A percentile compares a stretch with the other conserved stretches of the same genome.
These are phyloP conservation scores for Tympanuchus pallidicinctus DNA, from an alignment of 2,113 vertebrate species.

Conservation along the genomic window DNA sequence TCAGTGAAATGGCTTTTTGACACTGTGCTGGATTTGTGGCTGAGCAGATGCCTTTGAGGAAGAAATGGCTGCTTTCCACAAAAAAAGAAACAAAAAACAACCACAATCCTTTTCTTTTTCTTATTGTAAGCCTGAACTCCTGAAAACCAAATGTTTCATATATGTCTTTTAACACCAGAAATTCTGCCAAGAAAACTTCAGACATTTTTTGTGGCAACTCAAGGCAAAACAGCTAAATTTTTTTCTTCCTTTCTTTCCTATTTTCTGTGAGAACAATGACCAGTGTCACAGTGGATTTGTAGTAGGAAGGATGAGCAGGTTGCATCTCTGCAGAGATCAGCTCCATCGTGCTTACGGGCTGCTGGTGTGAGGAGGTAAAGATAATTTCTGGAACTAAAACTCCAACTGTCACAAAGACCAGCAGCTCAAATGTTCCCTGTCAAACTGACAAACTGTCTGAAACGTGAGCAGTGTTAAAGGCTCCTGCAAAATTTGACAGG, in stretches of 20 bases:
- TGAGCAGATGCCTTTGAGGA: neutral
- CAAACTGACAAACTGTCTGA: neutral
- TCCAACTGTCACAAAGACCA: neutral
- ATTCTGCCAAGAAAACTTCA: neutral
- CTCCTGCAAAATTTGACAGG: neutral
- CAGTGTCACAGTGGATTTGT: neutral
- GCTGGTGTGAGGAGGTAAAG: neutral
- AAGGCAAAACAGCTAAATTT: neutral
- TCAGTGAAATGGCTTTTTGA: conserved; percentile 19
- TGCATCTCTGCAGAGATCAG: neutral
- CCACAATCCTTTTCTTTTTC: neutral
- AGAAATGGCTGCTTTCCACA: neutral
- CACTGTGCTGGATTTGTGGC: neutral
- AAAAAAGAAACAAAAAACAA: neutral
- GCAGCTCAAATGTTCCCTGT: neutral
- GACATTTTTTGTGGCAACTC: neutral
- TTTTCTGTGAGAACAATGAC: neutral
- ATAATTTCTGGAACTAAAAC: neutral
- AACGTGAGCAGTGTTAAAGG: neutral
- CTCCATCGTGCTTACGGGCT: neutral
- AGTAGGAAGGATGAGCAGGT: neutral
- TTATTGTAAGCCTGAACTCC: neutral
- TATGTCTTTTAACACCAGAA: neutral
- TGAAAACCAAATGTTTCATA: neutral
- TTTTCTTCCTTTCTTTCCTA: neutral